phyloP scores from a whole-genome alignment of 1,140 invertebrate genomes.

The Leptinotarsa undecemlineata region DNA sequence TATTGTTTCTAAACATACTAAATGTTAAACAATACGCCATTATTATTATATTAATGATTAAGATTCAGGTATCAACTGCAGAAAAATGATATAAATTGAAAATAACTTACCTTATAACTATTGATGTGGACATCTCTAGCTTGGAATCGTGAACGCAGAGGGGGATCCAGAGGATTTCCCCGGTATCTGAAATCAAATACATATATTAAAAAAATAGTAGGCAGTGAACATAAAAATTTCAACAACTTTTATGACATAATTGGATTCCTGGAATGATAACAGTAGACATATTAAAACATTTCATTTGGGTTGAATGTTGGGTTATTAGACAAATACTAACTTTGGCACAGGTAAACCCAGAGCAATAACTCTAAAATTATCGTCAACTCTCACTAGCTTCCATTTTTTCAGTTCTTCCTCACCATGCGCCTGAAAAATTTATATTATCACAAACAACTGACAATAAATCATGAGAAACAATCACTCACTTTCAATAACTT shows the following conservation, averaged over 20 bases:
- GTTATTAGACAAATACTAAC: conserved; percentile 39
- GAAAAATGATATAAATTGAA: too few relatives aligned
- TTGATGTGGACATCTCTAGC: conserved; percentile 76
- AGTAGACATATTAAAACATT: not conserved
- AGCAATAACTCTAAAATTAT: conserved; percentile 91
- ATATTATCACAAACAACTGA: conserved; percentile 1
- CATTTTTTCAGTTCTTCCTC: conserved; percentile 79
- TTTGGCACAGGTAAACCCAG: conserved; percentile 85
- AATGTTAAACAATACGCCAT: too few relatives aligned
- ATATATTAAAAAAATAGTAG: too few relatives aligned
- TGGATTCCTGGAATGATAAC: too few relatives aligned
- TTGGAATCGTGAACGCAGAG: conserved; percentile 92
- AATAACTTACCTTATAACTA: conserved; percentile 61
- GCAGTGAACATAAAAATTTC: too few relatives aligned
- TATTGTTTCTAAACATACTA: too few relatives aligned
- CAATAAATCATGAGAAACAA: not conserved
- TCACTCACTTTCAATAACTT: conserved; percentile 77
- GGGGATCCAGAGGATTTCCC: conserved; percentile 94
- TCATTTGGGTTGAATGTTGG: not conserved
- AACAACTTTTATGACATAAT: too few relatives aligned
- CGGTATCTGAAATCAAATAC: conserved; percentile 62
- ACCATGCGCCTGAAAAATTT: conserved; percentile 69
- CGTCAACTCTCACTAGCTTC: conserved; percentile 86
- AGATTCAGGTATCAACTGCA: too few relatives aligned
- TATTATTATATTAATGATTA: too few relatives aligned